Base-by-base conservation (phyloP, 1,140 invertebrate genomes). In the Panagrolaimus sp. region DNA sequence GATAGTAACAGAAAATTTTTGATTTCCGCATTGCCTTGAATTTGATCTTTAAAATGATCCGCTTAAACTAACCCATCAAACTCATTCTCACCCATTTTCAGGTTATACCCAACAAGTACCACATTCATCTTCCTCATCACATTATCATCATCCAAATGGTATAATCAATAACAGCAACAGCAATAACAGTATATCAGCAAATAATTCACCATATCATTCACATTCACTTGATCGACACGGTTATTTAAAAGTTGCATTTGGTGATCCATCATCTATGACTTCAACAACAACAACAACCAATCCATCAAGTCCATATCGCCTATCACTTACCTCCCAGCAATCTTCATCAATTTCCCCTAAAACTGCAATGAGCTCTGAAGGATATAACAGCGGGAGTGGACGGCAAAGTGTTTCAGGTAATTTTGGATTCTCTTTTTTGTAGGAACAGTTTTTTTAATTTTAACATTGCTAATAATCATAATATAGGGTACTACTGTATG, bases 171-270 rank as follows among this genome's bases (percentile, higher is more conserved):
- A 5, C 51, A 20, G 51, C 20, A 57, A 25, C n/a, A 57, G 20
- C 13, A 13, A 57, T 25, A 51, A 51, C 48, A 51, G 48, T 51
- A 16, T 16, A 8, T 48, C 47, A 48, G 14, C 47, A 48, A 23
- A 25, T 31, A 16, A 13, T 9, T 27, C 42, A 16, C 42, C 31
- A 16, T 69, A 48, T 53, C 31, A 69, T 44, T 68, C 61, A 42
- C 67, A 69, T 48, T 69, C 67, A 2, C 63, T 69, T n/a, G 67
- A 69, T 48, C 63, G 67, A n/a, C 67, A 66, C 42, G 67, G 64
- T 2, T 53, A 69, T 53, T 38, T 69, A 53, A 69, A 69, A 25
- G 44, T 31, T 20, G 38, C 23, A 23, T 57, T 42, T 45, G 63
- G 63, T 20, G n/a, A 13, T 31, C 48, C 48, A 53, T 11, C 48